A percentile compares a stretch with the other conserved stretches of the same genome.
phyloP scores from a whole-genome alignment of 1,140 invertebrate genomes.

The Hetaerina americana region DNA sequence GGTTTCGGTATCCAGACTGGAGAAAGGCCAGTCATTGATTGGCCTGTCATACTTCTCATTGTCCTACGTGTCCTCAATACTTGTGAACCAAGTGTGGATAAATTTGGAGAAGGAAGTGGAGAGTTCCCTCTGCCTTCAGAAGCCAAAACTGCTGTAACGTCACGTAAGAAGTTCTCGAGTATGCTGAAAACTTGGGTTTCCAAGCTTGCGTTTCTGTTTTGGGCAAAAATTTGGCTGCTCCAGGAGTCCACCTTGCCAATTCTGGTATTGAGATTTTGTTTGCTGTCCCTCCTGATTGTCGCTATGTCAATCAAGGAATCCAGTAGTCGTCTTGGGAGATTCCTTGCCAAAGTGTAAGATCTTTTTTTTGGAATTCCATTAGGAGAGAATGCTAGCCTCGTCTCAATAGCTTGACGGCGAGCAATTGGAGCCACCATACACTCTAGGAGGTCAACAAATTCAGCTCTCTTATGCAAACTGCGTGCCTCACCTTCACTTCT shows the following conservation, averaged over 20 bases:
- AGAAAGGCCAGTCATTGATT: no score
- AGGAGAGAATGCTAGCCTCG: neutral
- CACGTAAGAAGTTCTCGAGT: neutral
- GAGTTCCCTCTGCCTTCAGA: no score
- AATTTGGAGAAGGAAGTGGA: no score
- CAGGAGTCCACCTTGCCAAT: no score
- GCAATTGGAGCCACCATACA: conserved; percentile 2
- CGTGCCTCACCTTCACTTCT: conserved; percentile 26
- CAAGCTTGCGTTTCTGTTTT: no score
- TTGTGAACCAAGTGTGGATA: neutral
- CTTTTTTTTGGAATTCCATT: neutral
- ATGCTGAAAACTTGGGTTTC: neutral
- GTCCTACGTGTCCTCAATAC: neutral
- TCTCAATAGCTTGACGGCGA: neutral
- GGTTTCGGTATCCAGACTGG: no score
- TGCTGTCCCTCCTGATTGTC: neutral
- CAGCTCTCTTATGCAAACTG: conserved; percentile 28
- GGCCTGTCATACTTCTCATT: no score
- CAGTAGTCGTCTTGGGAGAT: neutral
- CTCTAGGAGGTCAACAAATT: conserved; percentile 29
- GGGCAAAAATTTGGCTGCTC: no score
- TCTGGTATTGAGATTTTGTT: no score
- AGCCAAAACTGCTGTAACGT: neutral
- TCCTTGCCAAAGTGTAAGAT: neutral
- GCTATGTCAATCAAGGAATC: neutral